phyloP scores from a whole-genome alignment of 2,888 invertebrate species.

The Perizoma flavofasciatum region DNA sequence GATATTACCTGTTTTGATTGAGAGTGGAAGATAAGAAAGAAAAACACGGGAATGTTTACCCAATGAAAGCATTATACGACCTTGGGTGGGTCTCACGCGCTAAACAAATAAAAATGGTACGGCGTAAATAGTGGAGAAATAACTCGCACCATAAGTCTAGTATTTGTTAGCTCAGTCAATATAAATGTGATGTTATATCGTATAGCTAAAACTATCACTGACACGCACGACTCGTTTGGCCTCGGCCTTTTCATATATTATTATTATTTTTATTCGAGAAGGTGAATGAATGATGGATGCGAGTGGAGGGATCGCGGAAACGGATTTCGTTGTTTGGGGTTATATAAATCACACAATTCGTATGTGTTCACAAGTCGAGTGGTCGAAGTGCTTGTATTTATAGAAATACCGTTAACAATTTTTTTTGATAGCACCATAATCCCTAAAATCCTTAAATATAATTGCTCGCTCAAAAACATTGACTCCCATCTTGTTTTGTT shows the following conservation, averaged over 20 bases:
- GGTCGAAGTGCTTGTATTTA: slow-evolving; percentile 70
- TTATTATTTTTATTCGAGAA: slow-evolving; percentile 80
- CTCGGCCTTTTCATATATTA: slow-evolving; percentile 67
- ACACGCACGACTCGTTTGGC: slow-evolving; percentile 72
- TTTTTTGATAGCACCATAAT: slow-evolving; percentile 26
- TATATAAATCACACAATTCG: slow-evolving; percentile 76
- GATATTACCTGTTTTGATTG: slow-evolving; percentile 21
- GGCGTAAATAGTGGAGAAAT: slow-evolving; percentile 17
- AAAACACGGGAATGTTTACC: slow-evolving; percentile 39
- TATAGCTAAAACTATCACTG: slow-evolving; percentile 63
- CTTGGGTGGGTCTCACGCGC: slow-evolving; percentile 44
- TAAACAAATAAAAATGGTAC: slow-evolving; percentile 41
- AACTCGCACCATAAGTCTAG: slow-evolving; percentile 17
- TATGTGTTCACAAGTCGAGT: slow-evolving; percentile 66
- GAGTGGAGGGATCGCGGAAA: slow-evolving; percentile 66
- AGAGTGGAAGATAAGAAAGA: slow-evolving; percentile 24
- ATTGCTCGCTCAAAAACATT: background rate
- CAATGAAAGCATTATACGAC: slow-evolving; percentile 34
- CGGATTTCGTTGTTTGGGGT: slow-evolving; percentile 74
- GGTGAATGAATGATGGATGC: slow-evolving; percentile 81
- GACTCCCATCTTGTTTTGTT: background rate
- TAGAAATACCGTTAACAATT: slow-evolving; percentile 57
- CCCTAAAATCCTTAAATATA: background rate
- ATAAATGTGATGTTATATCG: slow-evolving; percentile 35
- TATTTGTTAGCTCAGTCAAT: slow-evolving; percentile 49